phyloP scores from a whole-genome alignment of 1,140 invertebrate genomes.

The Drosophila serrata region DNA sequence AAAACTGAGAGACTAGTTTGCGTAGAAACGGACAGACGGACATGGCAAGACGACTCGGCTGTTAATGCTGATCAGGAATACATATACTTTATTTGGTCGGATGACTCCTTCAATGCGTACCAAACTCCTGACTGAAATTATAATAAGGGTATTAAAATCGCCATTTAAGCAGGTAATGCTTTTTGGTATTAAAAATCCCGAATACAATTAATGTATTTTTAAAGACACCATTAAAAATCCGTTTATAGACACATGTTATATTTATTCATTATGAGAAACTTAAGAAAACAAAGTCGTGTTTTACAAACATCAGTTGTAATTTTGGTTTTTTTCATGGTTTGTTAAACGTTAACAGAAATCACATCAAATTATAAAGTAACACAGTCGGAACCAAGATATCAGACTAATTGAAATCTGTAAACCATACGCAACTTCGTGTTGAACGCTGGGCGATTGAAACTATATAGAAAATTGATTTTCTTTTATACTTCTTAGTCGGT shows the following conservation, averaged over 20 bases:
- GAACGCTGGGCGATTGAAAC: constrained; percentile 19
- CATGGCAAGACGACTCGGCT: no score
- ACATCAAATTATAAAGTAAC: constrained; percentile 74
- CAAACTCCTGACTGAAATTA: no score
- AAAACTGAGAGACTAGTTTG: no score
- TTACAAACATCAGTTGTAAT: constrained; percentile 50
- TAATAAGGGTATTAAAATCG: no score
- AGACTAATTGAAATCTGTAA: constrained; percentile 58
- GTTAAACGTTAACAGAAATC: constrained; percentile 63
- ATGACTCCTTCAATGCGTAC: no score
- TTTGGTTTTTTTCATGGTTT: constrained; percentile 36
- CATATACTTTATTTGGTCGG: no score
- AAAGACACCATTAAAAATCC: constrained; percentile 9
- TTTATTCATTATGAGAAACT: constrained; percentile 52
- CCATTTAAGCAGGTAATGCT: no score
- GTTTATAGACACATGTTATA: constrained; percentile 51
- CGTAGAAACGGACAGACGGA: no score
- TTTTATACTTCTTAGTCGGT: neutral
- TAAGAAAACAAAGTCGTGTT: constrained; percentile 24
- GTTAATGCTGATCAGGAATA: no score
- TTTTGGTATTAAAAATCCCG: no score
- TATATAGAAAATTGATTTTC: constrained; percentile 43
- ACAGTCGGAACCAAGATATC: constrained; percentile 52
- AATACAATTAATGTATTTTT: no score
- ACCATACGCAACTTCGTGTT: constrained; percentile 31